Evolutionary conservation across 2,113 vertebrate genomes (phyloP).

Genomic region (Cryptotis parvus): DNA sequence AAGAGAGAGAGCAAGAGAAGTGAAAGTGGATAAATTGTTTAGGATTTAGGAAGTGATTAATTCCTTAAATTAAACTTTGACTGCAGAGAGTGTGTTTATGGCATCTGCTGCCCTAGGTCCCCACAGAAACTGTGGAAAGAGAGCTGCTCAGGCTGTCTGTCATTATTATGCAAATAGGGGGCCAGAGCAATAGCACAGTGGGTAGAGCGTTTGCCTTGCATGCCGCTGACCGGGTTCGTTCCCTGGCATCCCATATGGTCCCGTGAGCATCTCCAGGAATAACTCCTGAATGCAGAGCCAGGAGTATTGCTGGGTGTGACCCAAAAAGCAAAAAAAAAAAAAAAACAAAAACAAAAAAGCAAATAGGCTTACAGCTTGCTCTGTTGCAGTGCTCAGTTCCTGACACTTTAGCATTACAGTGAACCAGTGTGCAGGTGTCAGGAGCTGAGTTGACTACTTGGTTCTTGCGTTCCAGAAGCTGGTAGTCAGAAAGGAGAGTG

Average conservation of each 20-base stretch:
- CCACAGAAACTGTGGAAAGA: constrained; percentile 11
- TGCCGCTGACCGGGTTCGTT: too few relatives aligned
- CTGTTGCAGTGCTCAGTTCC: neutral
- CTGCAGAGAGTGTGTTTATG: neutral
- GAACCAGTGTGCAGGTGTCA: neutral
- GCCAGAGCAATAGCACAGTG: too few relatives aligned
- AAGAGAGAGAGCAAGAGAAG: too few relatives aligned
- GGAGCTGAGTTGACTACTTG: neutral
- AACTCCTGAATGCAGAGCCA: too few relatives aligned
- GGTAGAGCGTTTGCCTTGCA: too few relatives aligned
- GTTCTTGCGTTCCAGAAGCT: neutral
- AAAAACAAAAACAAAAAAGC: too few relatives aligned
- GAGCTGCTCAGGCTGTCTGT: neutral
- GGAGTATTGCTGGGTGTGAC: too few relatives aligned
- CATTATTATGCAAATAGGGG: constrained; percentile 11
- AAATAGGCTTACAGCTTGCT: too few relatives aligned
- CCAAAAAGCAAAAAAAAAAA: too few relatives aligned
- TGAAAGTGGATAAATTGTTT: neutral
- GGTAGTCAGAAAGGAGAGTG: neutral
- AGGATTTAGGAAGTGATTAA: neutral
- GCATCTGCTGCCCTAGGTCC: constrained; percentile 22
- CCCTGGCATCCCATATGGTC: too few relatives aligned
- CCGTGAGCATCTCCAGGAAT: too few relatives aligned
- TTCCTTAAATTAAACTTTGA: constrained; percentile 48
- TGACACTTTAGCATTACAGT: neutral